These are phyloP conservation scores for Oscheius sp. DNA, from an alignment of 2,888 invertebrate genomes.

Conservation along the genomic window DNA sequence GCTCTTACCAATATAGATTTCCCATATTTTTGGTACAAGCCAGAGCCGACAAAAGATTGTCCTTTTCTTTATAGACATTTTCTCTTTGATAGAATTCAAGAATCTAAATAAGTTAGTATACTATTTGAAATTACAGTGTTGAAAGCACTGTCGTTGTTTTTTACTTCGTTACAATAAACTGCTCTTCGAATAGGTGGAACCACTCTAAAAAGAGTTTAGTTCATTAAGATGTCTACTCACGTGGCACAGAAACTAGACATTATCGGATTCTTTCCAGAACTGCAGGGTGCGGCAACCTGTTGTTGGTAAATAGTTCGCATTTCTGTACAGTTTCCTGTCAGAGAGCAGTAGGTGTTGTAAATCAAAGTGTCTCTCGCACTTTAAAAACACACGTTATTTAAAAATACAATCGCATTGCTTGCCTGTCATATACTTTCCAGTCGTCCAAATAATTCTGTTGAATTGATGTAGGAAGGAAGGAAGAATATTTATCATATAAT, in stretches of 20 bases:
- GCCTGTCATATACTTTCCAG: not conserved
- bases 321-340: conserved; percentile 1
- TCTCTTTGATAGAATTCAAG: conserved; percentile 40
- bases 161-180: not conserved
- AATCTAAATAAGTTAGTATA: not conserved
- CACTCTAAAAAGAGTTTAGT: conserved; percentile 6
- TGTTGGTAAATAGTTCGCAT: not conserved
- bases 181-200: not conserved
- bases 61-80: conserved; percentile 57
- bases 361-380: conserved; percentile 5
- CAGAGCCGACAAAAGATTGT: conserved; percentile 56
- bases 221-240: not conserved
- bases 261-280: not conserved
- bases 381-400: no score
- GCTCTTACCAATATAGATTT: conserved; percentile 55
- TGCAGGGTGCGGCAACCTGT: not conserved
- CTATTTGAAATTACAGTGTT: not conserved
- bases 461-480: not conserved
- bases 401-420: no score
- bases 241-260: not conserved
- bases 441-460: not conserved
- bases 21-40: conserved; percentile 58
- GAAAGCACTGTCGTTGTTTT: not conserved
- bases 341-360: not conserved
- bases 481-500: not conserved